phyloP scores from a whole-genome alignment of 2,888 invertebrate genomes.

The Agrotis clavis region DNA sequence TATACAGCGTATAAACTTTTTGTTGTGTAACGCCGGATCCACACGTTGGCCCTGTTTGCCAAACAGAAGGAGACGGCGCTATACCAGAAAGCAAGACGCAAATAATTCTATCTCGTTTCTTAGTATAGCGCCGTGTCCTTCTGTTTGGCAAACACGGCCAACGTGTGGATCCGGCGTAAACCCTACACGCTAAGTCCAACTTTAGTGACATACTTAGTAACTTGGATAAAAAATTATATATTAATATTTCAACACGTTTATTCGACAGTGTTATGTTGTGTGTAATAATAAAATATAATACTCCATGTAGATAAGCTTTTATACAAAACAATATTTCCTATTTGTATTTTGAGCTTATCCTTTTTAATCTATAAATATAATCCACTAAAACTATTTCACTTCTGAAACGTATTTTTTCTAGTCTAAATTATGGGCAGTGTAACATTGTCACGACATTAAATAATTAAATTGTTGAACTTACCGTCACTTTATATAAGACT shows the following conservation, averaged over 20 bases:
- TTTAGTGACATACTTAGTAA: background rate
- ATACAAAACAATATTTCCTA: background rate
- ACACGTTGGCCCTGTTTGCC: no score
- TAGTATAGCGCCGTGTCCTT: no score
- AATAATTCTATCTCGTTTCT: no score
- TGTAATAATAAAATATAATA: background rate
- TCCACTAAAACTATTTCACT: background rate
- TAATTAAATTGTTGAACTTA: background rate
- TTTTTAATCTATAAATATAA: slow-evolving; percentile 11
- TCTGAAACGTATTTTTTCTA: background rate
- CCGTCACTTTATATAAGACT: background rate
- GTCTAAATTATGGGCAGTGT: background rate
- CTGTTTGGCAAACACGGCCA: no score
- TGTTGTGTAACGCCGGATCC: no score
- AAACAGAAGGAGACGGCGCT: no score
- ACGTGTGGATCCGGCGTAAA: no score
- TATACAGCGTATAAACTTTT: background rate
- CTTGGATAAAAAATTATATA: background rate
- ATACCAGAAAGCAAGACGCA: no score
- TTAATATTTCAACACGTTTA: slow-evolving; percentile 13
- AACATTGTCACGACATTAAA: background rate
- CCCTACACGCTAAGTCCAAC: background rate
- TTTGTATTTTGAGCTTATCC: background rate
- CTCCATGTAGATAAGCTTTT: background rate
- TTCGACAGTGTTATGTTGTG: background rate